phyloP scores from a whole-genome alignment of 2,888 invertebrate species.

The Dioctria linearis region DNA sequence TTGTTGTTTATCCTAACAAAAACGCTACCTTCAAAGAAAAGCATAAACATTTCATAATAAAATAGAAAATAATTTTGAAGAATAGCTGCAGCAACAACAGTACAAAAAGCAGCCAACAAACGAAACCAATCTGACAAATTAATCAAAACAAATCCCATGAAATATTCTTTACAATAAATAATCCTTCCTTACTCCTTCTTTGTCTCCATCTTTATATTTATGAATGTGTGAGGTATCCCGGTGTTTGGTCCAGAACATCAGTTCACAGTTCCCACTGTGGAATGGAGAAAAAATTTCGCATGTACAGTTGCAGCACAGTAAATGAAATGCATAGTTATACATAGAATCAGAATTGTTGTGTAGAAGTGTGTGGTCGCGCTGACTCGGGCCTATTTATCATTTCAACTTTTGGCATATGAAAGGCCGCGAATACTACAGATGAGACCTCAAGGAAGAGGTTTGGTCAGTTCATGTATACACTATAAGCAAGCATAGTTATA shows the following conservation, averaged over 20 bases:
- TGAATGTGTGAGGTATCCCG: no score
- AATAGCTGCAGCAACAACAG: not conserved
- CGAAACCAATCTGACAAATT: constrained; percentile 54
- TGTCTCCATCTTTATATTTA: not conserved
- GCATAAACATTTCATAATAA: not conserved
- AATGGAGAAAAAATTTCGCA: not conserved
- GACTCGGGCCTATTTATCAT: constrained; percentile 50
- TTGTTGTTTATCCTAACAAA: not conserved
- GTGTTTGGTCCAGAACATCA: no score
- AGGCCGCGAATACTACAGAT: constrained; percentile 31
- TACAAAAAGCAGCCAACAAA: not conserved
- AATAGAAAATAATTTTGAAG: not conserved
- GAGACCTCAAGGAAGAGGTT: not conserved
- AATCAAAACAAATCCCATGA: constrained; percentile 56
- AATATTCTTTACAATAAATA: constrained; percentile 54
- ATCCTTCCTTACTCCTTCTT: constrained; percentile 38
- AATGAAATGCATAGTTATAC: not conserved
- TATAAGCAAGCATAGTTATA: not conserved
- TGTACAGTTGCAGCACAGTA: not conserved
- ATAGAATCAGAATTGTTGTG: not conserved
- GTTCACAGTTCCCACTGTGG: not conserved
- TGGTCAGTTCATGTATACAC: not conserved
- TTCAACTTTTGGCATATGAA: constrained; percentile 43
- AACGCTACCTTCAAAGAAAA: not conserved
- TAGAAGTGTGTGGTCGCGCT: constrained; percentile 39